Base-by-base conservation (phyloP, 2,797 vertebrate species). In the Diplodus puntazzo region DNA sequence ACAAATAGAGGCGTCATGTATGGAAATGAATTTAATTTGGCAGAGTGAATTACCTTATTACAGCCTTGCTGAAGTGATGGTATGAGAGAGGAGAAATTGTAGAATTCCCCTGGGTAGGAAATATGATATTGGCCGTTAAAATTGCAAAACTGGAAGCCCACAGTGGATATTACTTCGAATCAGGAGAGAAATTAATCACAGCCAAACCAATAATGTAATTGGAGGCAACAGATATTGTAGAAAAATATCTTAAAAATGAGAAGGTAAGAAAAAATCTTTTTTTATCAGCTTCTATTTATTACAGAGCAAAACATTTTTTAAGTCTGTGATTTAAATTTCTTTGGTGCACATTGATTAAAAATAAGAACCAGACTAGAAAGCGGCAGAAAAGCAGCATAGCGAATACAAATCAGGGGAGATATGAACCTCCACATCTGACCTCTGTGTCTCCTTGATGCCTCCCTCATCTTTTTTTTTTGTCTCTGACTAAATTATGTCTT, bases 401-500 rank as follows among this genome's bases (percentile, higher is more conserved):
- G 69, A 83, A 83, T 75, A 82, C 74, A 53, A 88, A 91, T 86
- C n/a, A 83, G 64, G 54, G 72, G 45, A 67, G 45, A 69, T 63
- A 62, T 59, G 20, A 77, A 65, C 53, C 79, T 80, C 73, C 43
- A 18, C 70, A 54, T 67, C 45, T 82, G 88, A 87, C 80, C 61
- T 77, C 68, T 71, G 55, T 69, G 63, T 69, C 63, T 69, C 52
- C 66, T 68, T 81, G 68, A 85, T 75, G 63, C 63, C 55, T 63
- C 84, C 73, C 73, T 82, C 76, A 25, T 81, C 52, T n/a, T 76
- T 62, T 79, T 65, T 42, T 65, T 76, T 61, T 80, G 63, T 77
- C 53, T 74, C 60, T 66, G 81, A 87, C 85, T 87, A 91, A 95
- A 91, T 88, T 45, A 85, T 81, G 67, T 92, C 92, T 94, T 94